Conservation (phyloP, 1,140 invertebrate species). For the Drosophila lini region DNA sequence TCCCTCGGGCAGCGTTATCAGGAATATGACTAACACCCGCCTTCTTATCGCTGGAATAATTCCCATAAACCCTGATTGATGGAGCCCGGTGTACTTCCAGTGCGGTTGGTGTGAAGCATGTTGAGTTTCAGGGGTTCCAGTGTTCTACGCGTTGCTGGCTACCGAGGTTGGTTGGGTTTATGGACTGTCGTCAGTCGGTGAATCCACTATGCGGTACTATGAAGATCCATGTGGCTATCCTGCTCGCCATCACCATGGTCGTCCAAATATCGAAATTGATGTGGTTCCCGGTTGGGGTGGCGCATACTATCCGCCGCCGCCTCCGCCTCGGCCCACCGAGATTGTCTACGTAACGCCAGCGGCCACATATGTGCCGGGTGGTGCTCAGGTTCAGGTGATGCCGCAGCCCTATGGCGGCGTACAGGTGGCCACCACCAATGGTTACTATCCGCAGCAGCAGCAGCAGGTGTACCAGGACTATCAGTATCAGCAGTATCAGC, state of each 20-base stretch:
- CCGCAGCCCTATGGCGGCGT: constrained; percentile 62
- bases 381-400: constrained; percentile 41
- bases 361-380: constrained; percentile 45
- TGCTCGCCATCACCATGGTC: constrained; percentile 73
- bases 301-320: constrained; percentile 64
- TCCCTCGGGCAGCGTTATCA: constrained; percentile 20
- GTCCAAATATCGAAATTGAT: constrained; percentile 82
- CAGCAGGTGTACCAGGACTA: constrained; percentile 59
- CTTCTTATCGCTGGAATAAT: constrained; percentile 36
- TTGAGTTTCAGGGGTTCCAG: constrained; percentile 26
- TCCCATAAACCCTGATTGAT: constrained; percentile 46
- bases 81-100: constrained; percentile 28
- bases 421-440: constrained; percentile 29
- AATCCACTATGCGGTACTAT: constrained; percentile 70
- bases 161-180: constrained; percentile 24
- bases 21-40: constrained; percentile 25
- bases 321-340: constrained; percentile 65
- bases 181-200: neutral
- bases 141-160: constrained; percentile 48
- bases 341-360: constrained; percentile 65
- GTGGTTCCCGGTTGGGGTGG: constrained; percentile 74
- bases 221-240: constrained; percentile 73
- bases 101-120: constrained; percentile 1
- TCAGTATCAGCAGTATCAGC: constrained; percentile 52
- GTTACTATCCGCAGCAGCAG: constrained; percentile 68